Conservation (phyloP, 2,797 vertebrate species). For the Cyprinella venusta region DNA sequence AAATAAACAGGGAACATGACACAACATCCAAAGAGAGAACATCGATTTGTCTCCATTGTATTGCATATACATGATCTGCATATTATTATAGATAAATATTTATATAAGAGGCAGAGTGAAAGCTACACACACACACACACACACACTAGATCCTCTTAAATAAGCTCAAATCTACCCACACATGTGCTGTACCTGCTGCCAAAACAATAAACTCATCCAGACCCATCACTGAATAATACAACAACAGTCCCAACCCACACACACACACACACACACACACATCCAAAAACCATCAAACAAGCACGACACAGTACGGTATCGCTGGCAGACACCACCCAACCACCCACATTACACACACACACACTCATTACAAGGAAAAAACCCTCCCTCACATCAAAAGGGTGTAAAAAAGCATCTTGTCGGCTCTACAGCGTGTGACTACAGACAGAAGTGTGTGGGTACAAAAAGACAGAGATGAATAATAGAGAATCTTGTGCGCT, state of each 20-base stretch:
- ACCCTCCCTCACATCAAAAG: constrained; percentile 34
- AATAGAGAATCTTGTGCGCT: background rate
- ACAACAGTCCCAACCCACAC: constrained; percentile 13
- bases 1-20: background rate
- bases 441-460: background rate
- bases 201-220: constrained; percentile 72
- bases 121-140: background rate
- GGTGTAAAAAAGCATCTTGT: constrained; percentile 16
- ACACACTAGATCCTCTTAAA: background rate
- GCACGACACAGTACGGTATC: background rate
- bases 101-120: constrained; percentile 24
- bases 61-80: background rate
- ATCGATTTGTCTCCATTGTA: background rate
- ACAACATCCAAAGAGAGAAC: constrained; percentile 3
- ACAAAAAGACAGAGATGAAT: constrained; percentile 12
- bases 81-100: background rate
- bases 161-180: constrained; percentile 67
- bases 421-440: constrained; percentile 7
- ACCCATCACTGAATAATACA: constrained; percentile 58
- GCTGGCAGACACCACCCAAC: background rate
- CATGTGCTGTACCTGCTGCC: constrained; percentile 71
- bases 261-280: background rate
- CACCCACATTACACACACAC: constrained; percentile 19
- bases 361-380: constrained; percentile 37
- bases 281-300: constrained; percentile 6